Evolutionary conservation across 1,140 invertebrate species (phyloP).

Genomic region (Heliconius nattereri): DNA sequence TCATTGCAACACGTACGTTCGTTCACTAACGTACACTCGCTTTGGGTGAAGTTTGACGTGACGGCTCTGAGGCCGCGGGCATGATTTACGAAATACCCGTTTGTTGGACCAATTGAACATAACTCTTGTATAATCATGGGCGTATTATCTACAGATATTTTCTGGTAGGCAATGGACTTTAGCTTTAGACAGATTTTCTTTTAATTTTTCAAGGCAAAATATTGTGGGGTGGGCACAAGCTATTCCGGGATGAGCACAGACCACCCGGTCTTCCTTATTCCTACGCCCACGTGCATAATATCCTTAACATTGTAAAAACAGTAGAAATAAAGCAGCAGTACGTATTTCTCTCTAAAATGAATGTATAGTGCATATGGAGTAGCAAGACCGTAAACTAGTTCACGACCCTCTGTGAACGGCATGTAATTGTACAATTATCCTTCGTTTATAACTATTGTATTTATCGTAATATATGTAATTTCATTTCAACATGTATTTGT

Average conservation of each 20-base stretch:
- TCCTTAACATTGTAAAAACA: constrained; percentile 36
- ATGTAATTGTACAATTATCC: constrained; percentile 33
- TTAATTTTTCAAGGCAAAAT: no score
- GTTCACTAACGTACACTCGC: constrained; percentile 22
- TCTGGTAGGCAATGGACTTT: no score
- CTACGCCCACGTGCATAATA: neutral
- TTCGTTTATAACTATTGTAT: constrained; percentile 31
- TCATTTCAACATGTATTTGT: constrained; percentile 22
- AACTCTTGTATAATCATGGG: constrained; percentile 1
- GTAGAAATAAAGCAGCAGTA: neutral
- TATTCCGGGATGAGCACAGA: no score
- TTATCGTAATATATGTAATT: constrained; percentile 25
- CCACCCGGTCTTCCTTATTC: no score
- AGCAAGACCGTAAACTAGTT: constrained; percentile 29
- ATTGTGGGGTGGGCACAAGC: no score
- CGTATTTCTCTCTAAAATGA: constrained; percentile 18
- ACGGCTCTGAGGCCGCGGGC: constrained; percentile 28
- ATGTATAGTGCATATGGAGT: constrained; percentile 28
- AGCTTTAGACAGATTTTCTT: no score
- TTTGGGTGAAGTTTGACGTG: constrained; percentile 19
- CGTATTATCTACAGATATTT: no score
- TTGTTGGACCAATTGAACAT: constrained; percentile 41
- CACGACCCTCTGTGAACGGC: constrained; percentile 31
- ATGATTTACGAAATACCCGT: constrained; percentile 37
- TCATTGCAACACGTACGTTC: constrained; percentile 38